phyloP scores from a whole-genome alignment of 2,797 vertebrate species.

The Champsocephalus esox region DNA sequence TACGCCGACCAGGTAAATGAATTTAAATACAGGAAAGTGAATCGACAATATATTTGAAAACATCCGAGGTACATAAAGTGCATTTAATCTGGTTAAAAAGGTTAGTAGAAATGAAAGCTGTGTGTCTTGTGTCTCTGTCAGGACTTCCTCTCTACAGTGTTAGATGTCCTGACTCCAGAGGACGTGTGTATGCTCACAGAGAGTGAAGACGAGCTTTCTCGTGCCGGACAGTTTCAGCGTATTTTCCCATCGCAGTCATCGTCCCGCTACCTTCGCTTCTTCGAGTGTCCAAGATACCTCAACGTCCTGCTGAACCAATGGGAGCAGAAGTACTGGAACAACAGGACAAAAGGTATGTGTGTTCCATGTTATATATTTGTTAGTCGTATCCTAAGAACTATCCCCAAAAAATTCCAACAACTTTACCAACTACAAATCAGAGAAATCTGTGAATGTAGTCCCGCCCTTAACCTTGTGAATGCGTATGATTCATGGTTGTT shows the following conservation, averaged over 20 bases:
- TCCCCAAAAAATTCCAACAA: too few species aligned
- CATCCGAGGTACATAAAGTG: neutral
- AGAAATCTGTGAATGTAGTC: too few species aligned
- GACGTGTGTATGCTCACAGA: constrained; percentile 91
- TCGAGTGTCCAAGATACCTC: constrained; percentile 93
- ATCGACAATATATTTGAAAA: neutral
- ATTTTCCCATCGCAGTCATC: constrained; percentile 91
- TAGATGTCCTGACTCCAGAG: constrained; percentile 92
- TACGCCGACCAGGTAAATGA: constrained; percentile 88
- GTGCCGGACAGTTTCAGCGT: constrained; percentile 92
- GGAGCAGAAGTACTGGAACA: constrained; percentile 90
- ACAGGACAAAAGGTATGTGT: constrained; percentile 86
- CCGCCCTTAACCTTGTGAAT: too few species aligned
- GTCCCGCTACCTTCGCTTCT: constrained; percentile 93
- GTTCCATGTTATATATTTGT: too few species aligned
- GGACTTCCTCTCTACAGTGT: constrained; percentile 89
- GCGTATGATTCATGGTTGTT: too few species aligned
- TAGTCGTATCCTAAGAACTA: too few species aligned
- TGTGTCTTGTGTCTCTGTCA: constrained; percentile 55
- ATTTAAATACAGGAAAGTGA: neutral
- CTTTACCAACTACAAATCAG: too few species aligned
- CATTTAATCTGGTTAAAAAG: neutral
- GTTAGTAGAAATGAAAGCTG: neutral
- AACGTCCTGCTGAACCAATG: constrained; percentile 95
- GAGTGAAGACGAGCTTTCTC: constrained; percentile 92